Percentiles rank a stretch among this genome's conserved stretches.
These are phyloP conservation scores for Sus cebifrons DNA, from an alignment of 2,797 vertebrate genomes.

Conservation along the genomic window DNA sequence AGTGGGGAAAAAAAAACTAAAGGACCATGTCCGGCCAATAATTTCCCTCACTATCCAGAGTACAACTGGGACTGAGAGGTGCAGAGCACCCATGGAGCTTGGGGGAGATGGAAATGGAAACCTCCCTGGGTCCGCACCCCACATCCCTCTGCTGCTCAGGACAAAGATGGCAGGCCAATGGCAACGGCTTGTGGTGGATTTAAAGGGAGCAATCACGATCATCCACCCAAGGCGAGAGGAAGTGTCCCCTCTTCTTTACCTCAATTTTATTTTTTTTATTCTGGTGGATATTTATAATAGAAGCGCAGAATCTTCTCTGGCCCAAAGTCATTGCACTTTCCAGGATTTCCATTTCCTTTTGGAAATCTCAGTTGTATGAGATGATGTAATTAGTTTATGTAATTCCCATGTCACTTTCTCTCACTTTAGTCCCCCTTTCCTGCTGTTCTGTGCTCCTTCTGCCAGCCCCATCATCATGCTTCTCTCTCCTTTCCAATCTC, in stretches of 20 bases:
- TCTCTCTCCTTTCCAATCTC: background rate
- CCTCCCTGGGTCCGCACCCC: accelerated
- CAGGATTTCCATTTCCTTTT: background rate
- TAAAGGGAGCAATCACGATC: background rate
- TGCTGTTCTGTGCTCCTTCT: background rate
- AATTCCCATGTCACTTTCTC: background rate
- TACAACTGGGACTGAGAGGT: slow-evolving; percentile 3
- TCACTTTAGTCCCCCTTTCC: background rate
- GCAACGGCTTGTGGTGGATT: background rate
- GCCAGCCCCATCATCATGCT: background rate
- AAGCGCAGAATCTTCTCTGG: background rate
- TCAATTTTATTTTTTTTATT: background rate
- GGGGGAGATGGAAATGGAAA: background rate
- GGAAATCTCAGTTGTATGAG: slow-evolving; percentile 50
- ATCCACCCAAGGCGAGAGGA: background rate
- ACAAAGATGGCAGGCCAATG: background rate
- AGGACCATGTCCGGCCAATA: background rate
- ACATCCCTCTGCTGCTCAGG: background rate
- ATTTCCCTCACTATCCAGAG: slow-evolving; percentile 30
- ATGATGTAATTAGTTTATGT: background rate
- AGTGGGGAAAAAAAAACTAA: slow-evolving; percentile 19
- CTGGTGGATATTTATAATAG: background rate
- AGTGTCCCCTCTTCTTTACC: background rate
- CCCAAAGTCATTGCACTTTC: background rate
- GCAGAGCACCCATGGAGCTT: background rate